Conservation (phyloP, 2,113 vertebrate genomes). For the Callospermophilus lateralis region DNA sequence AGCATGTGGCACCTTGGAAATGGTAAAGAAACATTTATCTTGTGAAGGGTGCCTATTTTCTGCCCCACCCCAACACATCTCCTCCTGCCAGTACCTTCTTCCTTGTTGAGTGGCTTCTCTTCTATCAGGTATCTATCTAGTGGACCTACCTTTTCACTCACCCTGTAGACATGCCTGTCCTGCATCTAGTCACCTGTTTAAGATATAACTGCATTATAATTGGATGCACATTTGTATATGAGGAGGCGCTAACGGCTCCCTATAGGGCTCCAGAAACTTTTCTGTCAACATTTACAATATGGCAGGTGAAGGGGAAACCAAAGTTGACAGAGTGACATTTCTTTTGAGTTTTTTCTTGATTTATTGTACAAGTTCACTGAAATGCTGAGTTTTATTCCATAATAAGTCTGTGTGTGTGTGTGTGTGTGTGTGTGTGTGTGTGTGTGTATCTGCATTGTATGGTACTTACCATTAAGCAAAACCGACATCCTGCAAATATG, state of each 20-base stretch:
- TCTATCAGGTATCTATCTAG: not conserved
- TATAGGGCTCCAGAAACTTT: slow-evolving; percentile 21
- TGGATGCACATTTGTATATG: not conserved
- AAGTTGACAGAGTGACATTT: slow-evolving; percentile 41
- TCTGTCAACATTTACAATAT: not conserved
- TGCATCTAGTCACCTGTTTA: not conserved
- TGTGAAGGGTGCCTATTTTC: not conserved
- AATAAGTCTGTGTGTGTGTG: not conserved
- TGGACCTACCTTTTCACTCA: not conserved
- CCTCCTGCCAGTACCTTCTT: not conserved
- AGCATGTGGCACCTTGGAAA: slow-evolving; percentile 24
- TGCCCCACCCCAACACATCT: not conserved
- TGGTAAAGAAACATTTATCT: slow-evolving; percentile 23
- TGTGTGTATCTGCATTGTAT: not conserved
- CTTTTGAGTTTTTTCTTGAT: slow-evolving; percentile 13
- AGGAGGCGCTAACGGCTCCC: slow-evolving; percentile 33
- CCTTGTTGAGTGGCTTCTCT: not conserved
- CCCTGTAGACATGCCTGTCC: not conserved
- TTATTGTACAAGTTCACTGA: slow-evolving; percentile 46
- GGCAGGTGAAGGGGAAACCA: not conserved
- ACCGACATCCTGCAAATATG: slow-evolving; percentile 9
- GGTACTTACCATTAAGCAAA: slow-evolving; percentile 46
- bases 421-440: not conserved
- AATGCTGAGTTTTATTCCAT: slow-evolving; percentile 11
- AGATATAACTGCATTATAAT: not conserved